Evolutionary conservation across 2,888 invertebrate genomes (phyloP).

Genomic region (Alcis repandata): DNA sequence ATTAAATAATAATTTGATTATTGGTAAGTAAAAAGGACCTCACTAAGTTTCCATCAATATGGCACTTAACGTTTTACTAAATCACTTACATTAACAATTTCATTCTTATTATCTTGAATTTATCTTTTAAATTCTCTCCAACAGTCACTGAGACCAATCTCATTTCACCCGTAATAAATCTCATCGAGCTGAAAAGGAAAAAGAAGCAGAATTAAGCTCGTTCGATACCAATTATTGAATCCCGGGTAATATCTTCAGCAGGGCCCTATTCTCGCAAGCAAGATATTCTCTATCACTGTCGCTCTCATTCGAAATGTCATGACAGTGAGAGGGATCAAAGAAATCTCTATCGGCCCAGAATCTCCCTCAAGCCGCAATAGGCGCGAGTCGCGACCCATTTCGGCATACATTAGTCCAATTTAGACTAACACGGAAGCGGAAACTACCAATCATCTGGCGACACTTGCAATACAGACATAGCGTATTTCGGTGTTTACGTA

Average conservation of each 20-base stretch:
- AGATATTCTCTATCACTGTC: too few species aligned
- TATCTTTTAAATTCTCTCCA: too few species aligned
- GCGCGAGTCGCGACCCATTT: constrained; percentile 40
- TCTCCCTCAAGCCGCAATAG: constrained; percentile 27
- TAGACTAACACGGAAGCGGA: constrained; percentile 62
- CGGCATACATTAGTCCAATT: constrained; percentile 63
- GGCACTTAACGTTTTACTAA: too few species aligned
- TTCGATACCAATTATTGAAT: constrained; percentile 13
- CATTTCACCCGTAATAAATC: not conserved
- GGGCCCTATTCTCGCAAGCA: too few species aligned
- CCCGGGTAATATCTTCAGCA: constrained; percentile 41
- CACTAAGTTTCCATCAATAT: not conserved
- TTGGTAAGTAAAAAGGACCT: too few species aligned
- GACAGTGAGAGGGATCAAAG: too few species aligned
- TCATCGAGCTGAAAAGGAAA: not conserved
- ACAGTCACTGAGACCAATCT: not conserved
- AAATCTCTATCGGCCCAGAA: too few species aligned
- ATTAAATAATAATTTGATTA: too few species aligned
- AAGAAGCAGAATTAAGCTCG: not conserved
- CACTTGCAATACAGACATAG: constrained; percentile 58
- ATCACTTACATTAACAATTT: too few species aligned
- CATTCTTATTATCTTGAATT: too few species aligned
- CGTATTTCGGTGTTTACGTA: constrained; percentile 31
- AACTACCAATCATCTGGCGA: constrained; percentile 69
- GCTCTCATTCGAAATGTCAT: too few species aligned